Conservation (phyloP, 2,797 vertebrate genomes). For the Erethizon dorsatum region DNA sequence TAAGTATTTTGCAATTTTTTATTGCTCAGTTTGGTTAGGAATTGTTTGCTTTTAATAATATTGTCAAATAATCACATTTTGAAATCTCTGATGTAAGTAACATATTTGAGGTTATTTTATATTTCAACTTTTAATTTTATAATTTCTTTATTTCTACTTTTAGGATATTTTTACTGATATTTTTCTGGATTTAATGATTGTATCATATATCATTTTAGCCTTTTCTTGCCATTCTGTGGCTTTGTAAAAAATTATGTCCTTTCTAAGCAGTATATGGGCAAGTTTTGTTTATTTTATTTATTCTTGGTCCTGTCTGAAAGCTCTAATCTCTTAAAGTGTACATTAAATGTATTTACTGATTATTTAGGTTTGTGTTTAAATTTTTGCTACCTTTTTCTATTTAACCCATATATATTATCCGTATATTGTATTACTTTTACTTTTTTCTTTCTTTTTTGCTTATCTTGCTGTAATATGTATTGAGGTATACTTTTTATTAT, state of each 20-base stretch:
- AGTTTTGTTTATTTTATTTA: background rate
- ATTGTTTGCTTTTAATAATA: background rate
- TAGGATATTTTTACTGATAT: background rate
- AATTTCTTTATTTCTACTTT: background rate
- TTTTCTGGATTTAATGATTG: background rate
- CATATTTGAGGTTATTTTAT: background rate
- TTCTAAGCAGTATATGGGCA: background rate
- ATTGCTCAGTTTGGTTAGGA: background rate
- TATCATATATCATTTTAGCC: background rate
- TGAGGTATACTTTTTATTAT: background rate
- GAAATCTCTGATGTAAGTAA: background rate
- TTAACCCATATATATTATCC: background rate
- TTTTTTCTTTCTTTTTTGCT: background rate
- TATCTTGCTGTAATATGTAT: background rate
- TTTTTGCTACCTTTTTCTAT: background rate
- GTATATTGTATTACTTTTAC: no score
- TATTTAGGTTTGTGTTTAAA: background rate
- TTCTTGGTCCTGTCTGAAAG: background rate
- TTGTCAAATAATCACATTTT: background rate
- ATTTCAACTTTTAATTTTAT: background rate
- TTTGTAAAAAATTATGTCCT: background rate
- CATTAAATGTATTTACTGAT: background rate
- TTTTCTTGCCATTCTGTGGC: background rate
- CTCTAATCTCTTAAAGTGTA: background rate
- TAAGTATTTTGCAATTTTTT: background rate